These are phyloP conservation scores for Dascillus cervinus DNA, from an alignment of 2,888 invertebrate species.

Conservation along the genomic window DNA sequence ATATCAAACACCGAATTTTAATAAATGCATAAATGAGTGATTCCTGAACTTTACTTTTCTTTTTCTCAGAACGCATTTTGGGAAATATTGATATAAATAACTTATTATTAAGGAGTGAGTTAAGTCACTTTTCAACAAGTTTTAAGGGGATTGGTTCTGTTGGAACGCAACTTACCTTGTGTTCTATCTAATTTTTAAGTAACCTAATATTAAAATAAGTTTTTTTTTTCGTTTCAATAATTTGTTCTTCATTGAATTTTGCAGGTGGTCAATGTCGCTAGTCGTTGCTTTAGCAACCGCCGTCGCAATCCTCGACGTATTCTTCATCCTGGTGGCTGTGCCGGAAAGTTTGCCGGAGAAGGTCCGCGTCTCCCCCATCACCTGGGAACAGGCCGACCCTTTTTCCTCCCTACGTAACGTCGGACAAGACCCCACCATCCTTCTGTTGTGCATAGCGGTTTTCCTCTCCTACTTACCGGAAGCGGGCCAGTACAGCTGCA, in stretches of 20 bases:
- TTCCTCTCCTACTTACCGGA: constrained; percentile 97
- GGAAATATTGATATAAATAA: no score
- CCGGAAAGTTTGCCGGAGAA: constrained; percentile 98
- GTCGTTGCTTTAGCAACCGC: constrained; percentile 94
- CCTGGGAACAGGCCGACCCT: constrained; percentile 98
- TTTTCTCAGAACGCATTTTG: no score
- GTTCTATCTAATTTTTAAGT: no score
- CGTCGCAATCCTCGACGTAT: constrained; percentile 91
- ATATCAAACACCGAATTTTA: no score
- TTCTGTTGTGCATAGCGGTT: constrained; percentile 95
- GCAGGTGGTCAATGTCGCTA: constrained; percentile 57
- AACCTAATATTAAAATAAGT: neutral
- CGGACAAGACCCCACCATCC: constrained; percentile 89
- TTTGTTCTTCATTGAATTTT: constrained; percentile 12
- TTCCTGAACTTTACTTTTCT: no score
- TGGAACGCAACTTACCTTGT: no score
- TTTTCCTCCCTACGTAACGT: constrained; percentile 89
- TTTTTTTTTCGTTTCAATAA: neutral
- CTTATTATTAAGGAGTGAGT: no score
- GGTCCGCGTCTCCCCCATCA: constrained; percentile 70
- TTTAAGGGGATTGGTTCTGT: no score
- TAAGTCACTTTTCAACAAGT: no score
- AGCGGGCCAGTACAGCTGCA: constrained; percentile 98
- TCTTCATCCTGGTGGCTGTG: constrained; percentile 96
- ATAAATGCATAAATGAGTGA: no score